Evolutionary conservation across 2,888 invertebrate genomes (phyloP).

Genomic region (Tricholauxania praeusta): DNA sequence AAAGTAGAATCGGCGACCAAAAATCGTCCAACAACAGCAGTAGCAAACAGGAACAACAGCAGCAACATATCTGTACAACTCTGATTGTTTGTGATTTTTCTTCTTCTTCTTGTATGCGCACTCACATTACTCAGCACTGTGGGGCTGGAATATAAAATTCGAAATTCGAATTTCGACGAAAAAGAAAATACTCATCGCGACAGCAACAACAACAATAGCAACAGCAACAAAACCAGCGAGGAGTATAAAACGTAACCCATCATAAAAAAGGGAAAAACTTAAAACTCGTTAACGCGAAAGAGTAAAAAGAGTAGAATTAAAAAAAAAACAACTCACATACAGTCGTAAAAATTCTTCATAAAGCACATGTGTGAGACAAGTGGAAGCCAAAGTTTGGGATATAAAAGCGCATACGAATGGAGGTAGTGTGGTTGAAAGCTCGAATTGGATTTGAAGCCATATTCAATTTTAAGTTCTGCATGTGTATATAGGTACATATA

Average conservation of each 20-base stretch:
- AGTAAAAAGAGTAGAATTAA: background rate
- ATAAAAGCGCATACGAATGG: background rate
- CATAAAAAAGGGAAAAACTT: constrained; percentile 5
- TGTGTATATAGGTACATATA: constrained; percentile 3
- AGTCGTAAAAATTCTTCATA: background rate
- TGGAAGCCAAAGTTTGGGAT: background rate
- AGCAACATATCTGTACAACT: constrained; percentile 42
- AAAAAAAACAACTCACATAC: background rate
- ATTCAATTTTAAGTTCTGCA: background rate
- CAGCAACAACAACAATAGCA: constrained; percentile 2
- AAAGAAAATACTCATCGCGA: background rate
- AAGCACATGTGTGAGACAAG: constrained; percentile 7
- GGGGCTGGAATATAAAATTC: constrained; percentile 41
- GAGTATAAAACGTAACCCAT: background rate
- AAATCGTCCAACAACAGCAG: constrained; percentile 59
- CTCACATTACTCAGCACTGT: background rate
- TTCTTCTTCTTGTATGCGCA: constrained; percentile 28
- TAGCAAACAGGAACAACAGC: constrained; percentile 41
- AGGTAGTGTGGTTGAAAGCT: background rate
- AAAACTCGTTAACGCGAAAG: background rate
- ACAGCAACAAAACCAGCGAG: background rate
- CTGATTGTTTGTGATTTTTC: constrained; percentile 55
- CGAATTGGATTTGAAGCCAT: background rate
- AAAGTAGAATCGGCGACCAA: constrained; percentile 52
- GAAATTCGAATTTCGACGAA: constrained; percentile 44